Evolutionary conservation across 2,113 vertebrate species (phyloP).

Genomic region (Periophthalmus modestus): DNA sequence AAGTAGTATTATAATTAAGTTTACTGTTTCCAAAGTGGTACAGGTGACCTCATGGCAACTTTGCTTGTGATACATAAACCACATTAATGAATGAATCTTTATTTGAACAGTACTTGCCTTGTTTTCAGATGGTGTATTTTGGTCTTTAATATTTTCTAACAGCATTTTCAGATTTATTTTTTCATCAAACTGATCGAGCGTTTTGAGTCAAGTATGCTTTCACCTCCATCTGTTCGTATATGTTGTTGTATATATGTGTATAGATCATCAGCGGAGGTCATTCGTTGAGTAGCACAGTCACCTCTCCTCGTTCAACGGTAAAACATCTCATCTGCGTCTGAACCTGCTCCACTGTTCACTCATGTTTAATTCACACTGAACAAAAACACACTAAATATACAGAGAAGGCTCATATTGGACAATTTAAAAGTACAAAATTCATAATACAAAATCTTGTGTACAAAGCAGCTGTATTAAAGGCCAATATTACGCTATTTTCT

Average conservation of each 20-base stretch:
- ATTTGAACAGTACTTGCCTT: neutral
- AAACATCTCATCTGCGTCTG: constrained; percentile 68
- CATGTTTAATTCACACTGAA: neutral
- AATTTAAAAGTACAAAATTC: no score
- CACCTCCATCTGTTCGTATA: constrained; percentile 50
- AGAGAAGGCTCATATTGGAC: neutral
- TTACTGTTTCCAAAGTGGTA: no score
- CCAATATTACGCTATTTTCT: no score
- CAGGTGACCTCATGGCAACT: neutral
- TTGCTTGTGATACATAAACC: neutral
- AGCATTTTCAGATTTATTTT: neutral
- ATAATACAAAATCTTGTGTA: no score
- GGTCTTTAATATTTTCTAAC: neutral
- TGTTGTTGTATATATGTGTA: constrained; percentile 56
- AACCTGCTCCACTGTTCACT: neutral
- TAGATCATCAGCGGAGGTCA: constrained; percentile 85
- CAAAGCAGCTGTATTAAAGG: no score
- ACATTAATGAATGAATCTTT: neutral
- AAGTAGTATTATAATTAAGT: no score
- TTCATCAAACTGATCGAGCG: constrained; percentile 13
- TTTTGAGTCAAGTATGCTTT: constrained; percentile 10
- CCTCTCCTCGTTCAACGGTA: constrained; percentile 86
- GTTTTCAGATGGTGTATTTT: neutral
- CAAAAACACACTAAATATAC: constrained; percentile 1
- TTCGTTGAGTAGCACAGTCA: constrained; percentile 82